Percentiles rank a stretch among this genome's conserved stretches.
Conservation (phyloP, 2,797 vertebrate species). For the Bradypus variegatus region DNA sequence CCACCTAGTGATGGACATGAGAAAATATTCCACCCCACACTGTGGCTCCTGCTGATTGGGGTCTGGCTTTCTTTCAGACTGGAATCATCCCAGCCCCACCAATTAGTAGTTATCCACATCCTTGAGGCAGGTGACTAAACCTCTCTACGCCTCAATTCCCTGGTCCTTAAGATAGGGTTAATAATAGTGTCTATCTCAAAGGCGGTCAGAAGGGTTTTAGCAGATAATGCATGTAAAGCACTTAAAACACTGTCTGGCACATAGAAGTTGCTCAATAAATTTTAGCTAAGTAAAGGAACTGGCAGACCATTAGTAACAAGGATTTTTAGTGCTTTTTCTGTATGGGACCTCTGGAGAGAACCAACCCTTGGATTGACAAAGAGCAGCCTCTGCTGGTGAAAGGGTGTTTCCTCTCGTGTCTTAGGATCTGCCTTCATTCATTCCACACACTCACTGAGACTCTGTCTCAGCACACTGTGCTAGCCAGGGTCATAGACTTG, state of each 20-base stretch:
- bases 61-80: background rate
- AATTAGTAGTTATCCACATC: background rate
- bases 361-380: background rate
- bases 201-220: background rate
- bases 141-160: background rate
- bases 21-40: background rate
- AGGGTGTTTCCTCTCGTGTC: background rate
- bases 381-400: conserved; percentile 45
- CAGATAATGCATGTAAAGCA: background rate
- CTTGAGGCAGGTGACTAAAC: background rate
- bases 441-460: too few relatives aligned
- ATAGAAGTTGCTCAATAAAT: background rate
- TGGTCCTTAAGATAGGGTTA: background rate
- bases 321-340: background rate
- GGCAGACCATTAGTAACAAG: background rate
- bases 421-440: background rate
- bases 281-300: background rate
- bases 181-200: background rate
- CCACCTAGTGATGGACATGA: background rate
- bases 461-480: conserved; percentile 20
- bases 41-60: background rate
- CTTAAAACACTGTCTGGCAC: background rate
- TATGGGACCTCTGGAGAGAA: background rate
- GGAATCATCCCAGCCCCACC: background rate
- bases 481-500: conserved; percentile 54